Evolutionary conservation across 2,113 vertebrate species (phyloP).

Genomic region (Cololabis saira): DNA sequence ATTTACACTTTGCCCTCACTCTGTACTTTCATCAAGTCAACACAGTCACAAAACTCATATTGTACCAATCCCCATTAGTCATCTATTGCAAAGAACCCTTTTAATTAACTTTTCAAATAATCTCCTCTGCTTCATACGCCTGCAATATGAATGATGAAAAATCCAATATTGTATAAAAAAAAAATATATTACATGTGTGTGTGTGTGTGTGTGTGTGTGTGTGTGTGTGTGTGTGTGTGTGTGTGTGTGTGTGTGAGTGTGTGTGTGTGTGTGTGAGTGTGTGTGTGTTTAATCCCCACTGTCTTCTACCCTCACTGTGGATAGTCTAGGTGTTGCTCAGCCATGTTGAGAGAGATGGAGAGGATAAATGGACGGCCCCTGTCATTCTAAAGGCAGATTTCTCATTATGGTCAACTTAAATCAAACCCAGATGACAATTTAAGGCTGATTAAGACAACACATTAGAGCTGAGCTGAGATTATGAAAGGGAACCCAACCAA

Average conservation of each 20-base stretch:
- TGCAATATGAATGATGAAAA: constrained; percentile 51
- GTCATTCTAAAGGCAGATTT: constrained; percentile 72
- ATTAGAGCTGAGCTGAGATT: constrained; percentile 55
- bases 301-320: constrained; percentile 50
- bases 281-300: constrained; percentile 15
- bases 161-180: constrained; percentile 40
- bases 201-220: no score
- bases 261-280: no score
- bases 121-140: constrained; percentile 38
- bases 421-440: constrained; percentile 73
- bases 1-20: constrained; percentile 38
- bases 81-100: constrained; percentile 28
- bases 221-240: no score
- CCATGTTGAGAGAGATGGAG: constrained; percentile 36
- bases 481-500: constrained; percentile 45
- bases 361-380: constrained; percentile 61
- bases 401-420: constrained; percentile 70
- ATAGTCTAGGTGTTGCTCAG: constrained; percentile 26
- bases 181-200: not conserved
- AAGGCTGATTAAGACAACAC: constrained; percentile 69
- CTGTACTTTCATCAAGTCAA: constrained; percentile 48
- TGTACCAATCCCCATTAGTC: constrained; percentile 45
- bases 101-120: constrained; percentile 54
- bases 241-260: no score
- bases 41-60: constrained; percentile 50